phyloP scores from a whole-genome alignment of 2,797 vertebrate species.

The Periophthalmus magnuspinnatus region DNA sequence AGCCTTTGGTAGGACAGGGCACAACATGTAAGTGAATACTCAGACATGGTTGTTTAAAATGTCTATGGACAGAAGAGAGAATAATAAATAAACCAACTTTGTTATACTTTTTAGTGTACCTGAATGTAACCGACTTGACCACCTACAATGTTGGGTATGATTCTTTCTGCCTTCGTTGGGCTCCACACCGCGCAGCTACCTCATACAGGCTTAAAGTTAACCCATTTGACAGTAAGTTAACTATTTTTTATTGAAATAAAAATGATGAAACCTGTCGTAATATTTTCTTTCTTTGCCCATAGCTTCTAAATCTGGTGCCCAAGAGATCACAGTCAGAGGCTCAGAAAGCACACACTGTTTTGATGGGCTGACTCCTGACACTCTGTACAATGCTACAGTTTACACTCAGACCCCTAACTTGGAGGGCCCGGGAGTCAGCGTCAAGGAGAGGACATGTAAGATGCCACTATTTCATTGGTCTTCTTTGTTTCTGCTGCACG shows the following conservation, averaged over 20 bases:
- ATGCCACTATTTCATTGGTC: not conserved
- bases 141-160: constrained; percentile 90
- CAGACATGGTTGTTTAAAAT: constrained; percentile 1
- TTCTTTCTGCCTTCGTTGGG: constrained; percentile 89
- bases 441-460: constrained; percentile 86
- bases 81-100: not conserved
- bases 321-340: constrained; percentile 92
- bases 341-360: constrained; percentile 91
- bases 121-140: constrained; percentile 91
- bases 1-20: constrained; percentile 87
- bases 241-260: not conserved
- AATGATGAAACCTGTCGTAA: not conserved
- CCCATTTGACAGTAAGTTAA: constrained; percentile 84
- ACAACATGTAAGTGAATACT: constrained; percentile 86
- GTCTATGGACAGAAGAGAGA: not conserved
- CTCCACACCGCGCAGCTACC: constrained; percentile 90
- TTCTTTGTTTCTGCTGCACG: not conserved
- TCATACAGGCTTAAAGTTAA: constrained; percentile 95
- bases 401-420: constrained; percentile 95
- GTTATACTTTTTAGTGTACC: constrained; percentile 81
- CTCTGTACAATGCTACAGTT: constrained; percentile 85
- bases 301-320: constrained; percentile 79
- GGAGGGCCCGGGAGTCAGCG: constrained; percentile 88
- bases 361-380: constrained; percentile 86
- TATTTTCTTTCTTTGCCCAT: not conserved